Percentiles rank a stretch among this genome's conserved stretches.
Evolutionary conservation across 2,113 vertebrate genomes (phyloP).

Genomic region (Helogale parvula): DNA sequence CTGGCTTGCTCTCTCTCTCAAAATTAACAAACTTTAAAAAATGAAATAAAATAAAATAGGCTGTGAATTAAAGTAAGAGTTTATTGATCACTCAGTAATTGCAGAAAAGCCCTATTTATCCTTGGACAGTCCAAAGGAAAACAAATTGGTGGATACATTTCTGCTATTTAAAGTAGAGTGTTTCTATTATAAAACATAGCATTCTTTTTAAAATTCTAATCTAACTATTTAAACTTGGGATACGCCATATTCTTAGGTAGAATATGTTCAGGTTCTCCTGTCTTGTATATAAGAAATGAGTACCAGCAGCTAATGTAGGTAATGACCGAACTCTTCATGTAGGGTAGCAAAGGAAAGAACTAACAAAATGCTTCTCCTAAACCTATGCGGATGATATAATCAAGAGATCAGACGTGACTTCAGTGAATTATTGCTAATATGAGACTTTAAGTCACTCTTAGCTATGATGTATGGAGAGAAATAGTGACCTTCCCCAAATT

Average conservation of each 20-base stretch:
- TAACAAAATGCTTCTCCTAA: neutral
- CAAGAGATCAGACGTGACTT: neutral
- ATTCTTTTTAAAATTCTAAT: neutral
- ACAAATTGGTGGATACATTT: neutral
- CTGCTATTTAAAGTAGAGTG: neutral
- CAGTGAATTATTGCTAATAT: neutral
- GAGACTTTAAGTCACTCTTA: neutral
- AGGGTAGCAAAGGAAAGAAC: neutral
- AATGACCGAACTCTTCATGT: neutral
- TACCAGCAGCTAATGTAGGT: neutral
- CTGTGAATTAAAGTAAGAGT: neutral
- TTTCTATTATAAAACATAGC: neutral
- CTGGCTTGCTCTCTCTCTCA: too few species aligned
- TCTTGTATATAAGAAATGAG: neutral
- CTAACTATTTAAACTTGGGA: constrained; percentile 15
- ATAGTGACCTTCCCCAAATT: neutral
- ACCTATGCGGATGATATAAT: neutral
- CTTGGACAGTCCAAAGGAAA: neutral
- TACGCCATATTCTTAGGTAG: neutral
- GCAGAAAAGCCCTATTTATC: neutral
- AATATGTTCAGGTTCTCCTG: neutral
- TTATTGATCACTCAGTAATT: neutral
- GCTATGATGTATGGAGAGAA: neutral
- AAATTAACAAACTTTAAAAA: too few species aligned
- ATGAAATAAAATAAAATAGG: neutral